A percentile compares a stretch with the other conserved stretches of the same genome.
Conservation (phyloP, 2,797 vertebrate species). For the Geotrypetes seraphini region DNA sequence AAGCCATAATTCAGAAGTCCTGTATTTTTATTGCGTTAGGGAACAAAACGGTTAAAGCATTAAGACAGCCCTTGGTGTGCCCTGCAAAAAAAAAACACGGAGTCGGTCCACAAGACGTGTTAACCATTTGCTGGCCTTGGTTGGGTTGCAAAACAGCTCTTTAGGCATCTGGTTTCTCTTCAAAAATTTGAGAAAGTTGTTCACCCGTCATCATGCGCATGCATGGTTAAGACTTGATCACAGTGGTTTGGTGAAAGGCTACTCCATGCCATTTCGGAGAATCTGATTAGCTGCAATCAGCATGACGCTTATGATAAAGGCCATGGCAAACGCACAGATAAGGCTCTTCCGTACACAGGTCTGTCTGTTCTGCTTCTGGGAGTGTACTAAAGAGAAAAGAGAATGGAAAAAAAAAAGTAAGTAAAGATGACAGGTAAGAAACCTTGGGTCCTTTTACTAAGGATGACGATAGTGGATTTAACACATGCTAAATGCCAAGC, state of each 20-base stretch:
- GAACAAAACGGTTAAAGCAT: conserved; percentile 72
- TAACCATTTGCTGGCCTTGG: conserved; percentile 65
- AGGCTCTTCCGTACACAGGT: conserved; percentile 91
- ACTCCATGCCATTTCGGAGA: conserved; percentile 97
- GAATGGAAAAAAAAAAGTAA: not conserved
- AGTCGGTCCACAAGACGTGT: conserved; percentile 51
- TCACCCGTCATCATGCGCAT: conserved; percentile 75
- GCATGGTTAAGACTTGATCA: conserved; percentile 60
- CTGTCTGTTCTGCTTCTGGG: conserved; percentile 85
- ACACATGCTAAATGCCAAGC: no score
- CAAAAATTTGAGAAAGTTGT: conserved; percentile 48
- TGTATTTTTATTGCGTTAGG: conserved; percentile 84
- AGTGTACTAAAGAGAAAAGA: conserved; percentile 46
- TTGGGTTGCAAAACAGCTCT: conserved; percentile 27
- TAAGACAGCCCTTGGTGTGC: conserved; percentile 96
- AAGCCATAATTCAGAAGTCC: conserved; percentile 58
- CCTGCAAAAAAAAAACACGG: conserved; percentile 81
- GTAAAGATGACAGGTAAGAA: not conserved
- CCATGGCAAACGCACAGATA: conserved; percentile 97
- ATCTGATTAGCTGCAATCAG: conserved; percentile 98
- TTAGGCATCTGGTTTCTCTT: conserved; percentile 24
- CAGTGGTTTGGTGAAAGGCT: conserved; percentile 57
- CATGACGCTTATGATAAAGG: conserved; percentile 99
- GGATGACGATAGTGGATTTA: no score
- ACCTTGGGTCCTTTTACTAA: no score